Evolutionary conservation across 2,888 invertebrate species (phyloP).

Genomic region (Tinea pellionella): DNA sequence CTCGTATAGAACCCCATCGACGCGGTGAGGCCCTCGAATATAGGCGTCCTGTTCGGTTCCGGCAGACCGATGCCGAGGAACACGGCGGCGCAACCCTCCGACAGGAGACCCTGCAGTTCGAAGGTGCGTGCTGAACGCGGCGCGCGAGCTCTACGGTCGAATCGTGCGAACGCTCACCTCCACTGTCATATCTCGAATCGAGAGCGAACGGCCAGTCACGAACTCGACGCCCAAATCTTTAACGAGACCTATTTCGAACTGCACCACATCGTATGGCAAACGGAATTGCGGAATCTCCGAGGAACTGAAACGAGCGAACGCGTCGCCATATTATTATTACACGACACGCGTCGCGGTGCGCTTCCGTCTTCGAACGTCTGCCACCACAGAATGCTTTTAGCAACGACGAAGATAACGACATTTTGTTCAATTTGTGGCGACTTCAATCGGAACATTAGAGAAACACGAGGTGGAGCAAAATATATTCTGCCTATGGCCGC

Average conservation of each 20-base stretch:
- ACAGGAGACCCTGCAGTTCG: conserved; percentile 67
- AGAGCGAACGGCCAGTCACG: conserved; percentile 77
- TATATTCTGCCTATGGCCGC: background rate
- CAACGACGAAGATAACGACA: no score
- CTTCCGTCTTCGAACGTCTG: no score
- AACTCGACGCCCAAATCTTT: conserved; percentile 94
- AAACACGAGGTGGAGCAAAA: no score
- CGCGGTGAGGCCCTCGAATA: conserved; percentile 79
- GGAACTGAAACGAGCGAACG: conserved; percentile 72
- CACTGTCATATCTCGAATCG: conserved; percentile 78
- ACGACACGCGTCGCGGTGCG: no score
- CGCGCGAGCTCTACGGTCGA: background rate
- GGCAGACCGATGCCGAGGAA: conserved; percentile 92
- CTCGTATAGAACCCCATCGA: conserved; percentile 95
- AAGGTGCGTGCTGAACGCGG: background rate
- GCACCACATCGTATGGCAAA: conserved; percentile 90
- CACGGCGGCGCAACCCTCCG: conserved; percentile 79
- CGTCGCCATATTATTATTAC: background rate
- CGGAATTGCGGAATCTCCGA: conserved; percentile 98
- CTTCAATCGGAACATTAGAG: no score
- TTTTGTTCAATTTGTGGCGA: no score
- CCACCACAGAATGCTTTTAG: no score
- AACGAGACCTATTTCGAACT: conserved; percentile 92
- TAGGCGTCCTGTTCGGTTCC: conserved; percentile 83
- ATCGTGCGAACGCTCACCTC: conserved; percentile 12